Percentiles rank a stretch among this genome's conserved stretches.
These are phyloP conservation scores for Parthenolecanium corni DNA, from an alignment of 2,888 invertebrate genomes.

Conservation along the genomic window DNA sequence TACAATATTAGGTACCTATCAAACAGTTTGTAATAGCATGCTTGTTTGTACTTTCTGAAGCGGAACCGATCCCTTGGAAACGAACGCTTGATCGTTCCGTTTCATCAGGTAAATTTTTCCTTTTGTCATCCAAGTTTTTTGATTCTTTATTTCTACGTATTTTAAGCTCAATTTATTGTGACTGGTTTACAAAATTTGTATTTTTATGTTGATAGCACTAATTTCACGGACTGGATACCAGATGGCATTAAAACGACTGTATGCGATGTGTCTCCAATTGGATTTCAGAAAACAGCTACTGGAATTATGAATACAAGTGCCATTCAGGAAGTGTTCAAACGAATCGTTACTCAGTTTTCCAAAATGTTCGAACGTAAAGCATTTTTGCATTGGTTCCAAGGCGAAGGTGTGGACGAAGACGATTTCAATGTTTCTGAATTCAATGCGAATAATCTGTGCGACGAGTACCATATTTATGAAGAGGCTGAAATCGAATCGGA, in stretches of 20 bases:
- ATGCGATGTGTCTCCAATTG: slow-evolving; percentile 16
- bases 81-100: no score
- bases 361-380: slow-evolving; percentile 37
- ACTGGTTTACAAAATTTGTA: no score
- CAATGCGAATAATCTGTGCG: slow-evolving; percentile 16
- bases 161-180: no score
- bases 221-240: slow-evolving; percentile 25
- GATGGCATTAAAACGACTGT: slow-evolving; percentile 22
- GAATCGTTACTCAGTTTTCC: slow-evolving; percentile 17
- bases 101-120: no score
- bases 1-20: no score
- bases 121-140: no score
- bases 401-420: slow-evolving; percentile 71
- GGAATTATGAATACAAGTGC: slow-evolving; percentile 20
- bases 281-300: slow-evolving; percentile 21
- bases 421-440: slow-evolving; percentile 44
- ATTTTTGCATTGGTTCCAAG: slow-evolving; percentile 54
- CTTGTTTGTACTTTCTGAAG: no score
- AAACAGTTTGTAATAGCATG: no score
- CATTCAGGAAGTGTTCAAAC: slow-evolving; percentile 18
- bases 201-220: no score
- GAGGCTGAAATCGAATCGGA: slow-evolving; percentile 46
- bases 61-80: no score
- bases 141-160: no score
- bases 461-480: slow-evolving; percentile 24